Percentiles rank a stretch among this genome's conserved stretches.
Conservation (phyloP, 2,888 invertebrate genomes). For the Tyria jacobaeae region DNA sequence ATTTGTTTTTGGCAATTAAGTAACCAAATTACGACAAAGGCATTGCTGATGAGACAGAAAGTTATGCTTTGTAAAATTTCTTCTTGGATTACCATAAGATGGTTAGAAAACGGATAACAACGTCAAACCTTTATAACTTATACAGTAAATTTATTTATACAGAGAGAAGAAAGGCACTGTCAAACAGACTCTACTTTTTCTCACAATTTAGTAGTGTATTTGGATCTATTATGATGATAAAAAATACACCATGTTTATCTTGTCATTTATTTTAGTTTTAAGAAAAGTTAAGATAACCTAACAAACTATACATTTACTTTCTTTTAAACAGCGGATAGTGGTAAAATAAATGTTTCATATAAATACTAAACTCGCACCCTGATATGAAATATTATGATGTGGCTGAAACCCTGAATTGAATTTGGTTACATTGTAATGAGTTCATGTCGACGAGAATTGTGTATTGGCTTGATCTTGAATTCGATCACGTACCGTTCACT, state of each 20-base stretch:
- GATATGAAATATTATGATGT: slow-evolving; percentile 80
- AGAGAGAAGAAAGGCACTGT: background rate
- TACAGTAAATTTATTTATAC: background rate
- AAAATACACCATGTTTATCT: too few relatives aligned
- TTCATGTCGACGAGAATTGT: slow-evolving; percentile 75
- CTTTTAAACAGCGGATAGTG: slow-evolving; percentile 61
- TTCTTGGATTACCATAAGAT: slow-evolving; percentile 73
- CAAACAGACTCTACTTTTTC: background rate
- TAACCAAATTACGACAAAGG: slow-evolving; percentile 73
- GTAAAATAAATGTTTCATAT: slow-evolving; percentile 61
- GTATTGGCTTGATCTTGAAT: slow-evolving; percentile 81
- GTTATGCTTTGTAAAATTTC: slow-evolving; percentile 73
- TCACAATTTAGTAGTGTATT: background rate
- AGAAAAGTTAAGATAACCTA: too few relatives aligned
- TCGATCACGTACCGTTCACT: slow-evolving; percentile 80
- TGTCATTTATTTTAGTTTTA: too few relatives aligned
- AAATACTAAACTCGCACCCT: slow-evolving; percentile 65
- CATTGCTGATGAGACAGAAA: slow-evolving; percentile 75
- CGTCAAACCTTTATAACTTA: slow-evolving; percentile 42
- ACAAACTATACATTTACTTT: too few relatives aligned
- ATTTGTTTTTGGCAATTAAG: slow-evolving; percentile 80
- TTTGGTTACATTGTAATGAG: slow-evolving; percentile 84
- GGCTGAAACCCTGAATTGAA: slow-evolving; percentile 79
- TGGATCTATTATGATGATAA: background rate
- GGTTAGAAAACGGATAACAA: slow-evolving; percentile 63